Base-by-base conservation (phyloP, 2,113 vertebrate species). In the Pampusana beccarii region DNA sequence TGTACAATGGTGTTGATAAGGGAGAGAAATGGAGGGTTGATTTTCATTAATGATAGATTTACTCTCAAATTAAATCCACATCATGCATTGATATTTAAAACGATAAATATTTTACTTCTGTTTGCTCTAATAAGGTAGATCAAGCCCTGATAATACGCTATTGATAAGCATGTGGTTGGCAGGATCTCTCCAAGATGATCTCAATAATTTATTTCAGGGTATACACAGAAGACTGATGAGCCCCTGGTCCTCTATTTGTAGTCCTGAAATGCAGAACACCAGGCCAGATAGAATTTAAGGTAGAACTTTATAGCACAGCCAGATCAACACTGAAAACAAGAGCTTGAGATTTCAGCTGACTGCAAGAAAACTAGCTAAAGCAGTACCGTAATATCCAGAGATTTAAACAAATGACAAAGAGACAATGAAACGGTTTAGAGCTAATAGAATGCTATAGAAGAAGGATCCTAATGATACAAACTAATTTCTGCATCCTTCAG, bases 401-500 rank as follows among this genome's bases (percentile, higher is more conserved):
- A 80, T 71, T 40, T 20, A 15, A 90, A 92, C 44, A 94, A 84
- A 77, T 34, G 19, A n/a, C 64, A 36, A 14, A 42, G 56, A 29
- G 40, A 17, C 77, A 90, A 95, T 95, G 72, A 94, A 97, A 94
- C 15, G 94, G 94, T 90, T 91, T 82, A 38, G 36, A 95, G 34
- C 81, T 91, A 95, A 95, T 89, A 26, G 58, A 95, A 97, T 19
- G 0, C 38, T 77, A 9, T 75, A 81, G 89, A 3, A 24, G 50
- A 94, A 92, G 6, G 36, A 80, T 58, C 44, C 8, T 93, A 95
- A 92, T 86, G 31, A 65, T 70, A 16, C 5, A 77, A 78, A 83
- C 86, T 85, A 92, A 71, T 75, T 95, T 93, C 26, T 86, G 7
- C 44, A 79, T 90, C 17, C 25, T 83, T 82, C 24, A 57, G 10